These are phyloP conservation scores for Ectemnius lituratus DNA, from an alignment of 2,888 invertebrate species.

Conservation along the genomic window DNA sequence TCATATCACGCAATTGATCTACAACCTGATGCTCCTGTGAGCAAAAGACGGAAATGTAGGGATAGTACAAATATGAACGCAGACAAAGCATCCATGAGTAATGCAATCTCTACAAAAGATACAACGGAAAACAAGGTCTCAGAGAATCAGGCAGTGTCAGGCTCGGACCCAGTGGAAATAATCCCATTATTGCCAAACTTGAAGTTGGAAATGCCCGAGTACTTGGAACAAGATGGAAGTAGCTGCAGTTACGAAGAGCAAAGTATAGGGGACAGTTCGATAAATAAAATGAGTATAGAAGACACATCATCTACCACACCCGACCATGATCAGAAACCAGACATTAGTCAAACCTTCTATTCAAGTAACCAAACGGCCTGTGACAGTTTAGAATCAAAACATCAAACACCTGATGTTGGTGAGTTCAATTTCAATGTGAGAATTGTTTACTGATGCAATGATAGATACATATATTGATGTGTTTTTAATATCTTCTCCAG, in stretches of 20 bases:
- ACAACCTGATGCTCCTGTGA: conserved; percentile 72
- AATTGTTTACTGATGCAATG: neutral
- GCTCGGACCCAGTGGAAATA: conserved; percentile 75
- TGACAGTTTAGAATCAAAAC: conserved; percentile 70
- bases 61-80: conserved; percentile 68
- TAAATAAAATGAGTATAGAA: conserved; percentile 70
- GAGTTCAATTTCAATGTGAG: conserved; percentile 33
- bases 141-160: conserved; percentile 67
- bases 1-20: conserved; percentile 71
- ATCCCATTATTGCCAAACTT: conserved; percentile 79
- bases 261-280: conserved; percentile 70
- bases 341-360: conserved; percentile 76
- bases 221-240: conserved; percentile 78
- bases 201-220: conserved; percentile 81
- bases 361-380: conserved; percentile 70
- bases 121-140: conserved; percentile 61
- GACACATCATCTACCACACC: conserved; percentile 68
- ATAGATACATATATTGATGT: conserved; percentile 8
- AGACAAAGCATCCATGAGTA: conserved; percentile 67
- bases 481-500: conserved; percentile 51
- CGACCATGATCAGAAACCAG: conserved; percentile 75
- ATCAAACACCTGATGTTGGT: conserved; percentile 73
- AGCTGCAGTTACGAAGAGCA: conserved; percentile 77
- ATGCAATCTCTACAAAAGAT: conserved; percentile 66
- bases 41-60: conserved; percentile 74